Base-by-base conservation (phyloP, 2,888 invertebrate species). In the Ferrisia virgata region DNA sequence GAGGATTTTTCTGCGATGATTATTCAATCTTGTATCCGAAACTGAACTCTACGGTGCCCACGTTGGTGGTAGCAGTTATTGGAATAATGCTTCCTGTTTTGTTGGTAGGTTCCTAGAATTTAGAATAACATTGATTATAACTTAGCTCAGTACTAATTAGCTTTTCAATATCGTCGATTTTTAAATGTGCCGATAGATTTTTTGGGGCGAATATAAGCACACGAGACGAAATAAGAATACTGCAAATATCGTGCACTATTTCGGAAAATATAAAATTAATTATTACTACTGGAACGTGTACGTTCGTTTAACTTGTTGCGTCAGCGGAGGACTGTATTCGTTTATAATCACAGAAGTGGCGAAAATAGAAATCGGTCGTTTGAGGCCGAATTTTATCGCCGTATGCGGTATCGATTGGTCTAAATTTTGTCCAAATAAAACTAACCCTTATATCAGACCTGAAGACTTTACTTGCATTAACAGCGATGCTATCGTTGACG, bases 1-100 rank as follows among this genome's bases (percentile, higher is more conserved):
- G 98, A 85, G 99, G 99, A 47, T 98, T 98, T 91, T 98, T 95
- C 90, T 98, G 98, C 90, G 94, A 96, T 89, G 99, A 99, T 90
- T 95, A 97, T 88, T 94, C 95, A 84, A 92, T 99, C 78, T 92
- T 92, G 87, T 95, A 98, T 89, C 98, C 98, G 2, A 96, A 92
- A 89, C 92, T 93, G 87, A 92, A 92, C 0, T 95, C 95, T 9
- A 96, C 96, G 0, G 93, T 96, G 86, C 93, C 94, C 86, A 64
- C 58, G 28, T n/a, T 18, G 47, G 47, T 47, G 18, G 47, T 47
- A 47, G 47, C 47, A 47, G 18, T 47, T 47, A 47, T 47, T 8
- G 47, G 47, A 18, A 8, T 47, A 2, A 18, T 18, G 18, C n/a
- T 47, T 18, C 47, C 47, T 4, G 8, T 47, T 8, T 18, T 47